Base-by-base conservation (phyloP, 2,888 invertebrate genomes). In the Hypolimnas misippus region DNA sequence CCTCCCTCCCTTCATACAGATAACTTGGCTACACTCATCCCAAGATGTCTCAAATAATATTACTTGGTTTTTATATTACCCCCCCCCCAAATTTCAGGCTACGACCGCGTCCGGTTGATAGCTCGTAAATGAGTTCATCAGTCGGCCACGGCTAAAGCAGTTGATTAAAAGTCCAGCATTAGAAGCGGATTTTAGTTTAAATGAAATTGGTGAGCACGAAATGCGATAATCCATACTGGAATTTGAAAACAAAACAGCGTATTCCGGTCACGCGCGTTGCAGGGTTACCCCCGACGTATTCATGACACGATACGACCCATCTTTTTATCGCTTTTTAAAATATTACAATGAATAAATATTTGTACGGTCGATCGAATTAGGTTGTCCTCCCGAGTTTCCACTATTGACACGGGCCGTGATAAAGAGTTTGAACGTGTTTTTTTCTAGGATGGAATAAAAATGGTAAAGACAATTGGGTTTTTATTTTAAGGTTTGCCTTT, bases 251-350 rank as follows among this genome's bases (percentile, higher is more conserved):
- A 58, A 54, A 50, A 46, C 50, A 44, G 12, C 31, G 7, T 40
- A 66, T 63, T 59, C 59, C 31, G 16, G 59, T 66, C 65, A 66
- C 63, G 59, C 21, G 35, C 31, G 42, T 12, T 53, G 52, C 59
- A 35, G 16, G 59, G 59, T 31, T 31, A 46, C 35, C 44, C 25
- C 16, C 35, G 59, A 42, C 38, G 53, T 60, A 63, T 63, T 63
- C 63, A 60, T 63, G 63, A 46, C 63, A 21, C 59, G 51, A 56
- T 57, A 56, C 51, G n/a, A n/a, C 40, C 40, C 55, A 25, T 44
- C 51, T 60, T 63, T 63, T 63, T 63, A 63, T 63, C 63, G 60
- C 60, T 60, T 60, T 60, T 56, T 52, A 60, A 50, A 55, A 63
- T 60, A 63, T 60, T 56, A 52, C 55, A n/a, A 51, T 49, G 63